Evolutionary conservation across 2,797 vertebrate species (phyloP).

Genomic region (Poecilia gillii): DNA sequence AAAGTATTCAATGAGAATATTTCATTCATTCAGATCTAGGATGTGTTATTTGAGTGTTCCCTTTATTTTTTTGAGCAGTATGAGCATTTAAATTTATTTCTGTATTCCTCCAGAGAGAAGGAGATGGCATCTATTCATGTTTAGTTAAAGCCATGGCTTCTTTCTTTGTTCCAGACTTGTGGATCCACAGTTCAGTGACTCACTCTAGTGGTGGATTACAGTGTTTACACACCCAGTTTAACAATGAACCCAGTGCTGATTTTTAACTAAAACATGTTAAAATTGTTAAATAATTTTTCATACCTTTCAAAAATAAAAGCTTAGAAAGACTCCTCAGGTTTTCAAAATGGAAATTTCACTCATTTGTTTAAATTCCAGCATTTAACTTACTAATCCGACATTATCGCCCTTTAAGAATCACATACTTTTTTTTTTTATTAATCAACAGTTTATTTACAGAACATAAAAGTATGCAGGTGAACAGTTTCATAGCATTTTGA

Average conservation of each 20-base stretch:
- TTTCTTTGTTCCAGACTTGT: not conserved
- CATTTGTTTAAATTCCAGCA: not conserved
- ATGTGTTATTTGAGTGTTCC: too few relatives aligned
- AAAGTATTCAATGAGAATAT: too few relatives aligned
- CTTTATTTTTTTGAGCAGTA: too few relatives aligned
- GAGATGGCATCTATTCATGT: too few relatives aligned
- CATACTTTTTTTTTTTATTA: slow-evolving; percentile 64
- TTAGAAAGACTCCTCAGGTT: not conserved
- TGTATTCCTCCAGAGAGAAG: not conserved
- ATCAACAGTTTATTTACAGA: slow-evolving; percentile 89
- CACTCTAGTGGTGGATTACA: slow-evolving; percentile 48
- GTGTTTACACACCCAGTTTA: not conserved
- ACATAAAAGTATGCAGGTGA: slow-evolving; percentile 81
- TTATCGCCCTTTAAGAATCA: slow-evolving; percentile 14
- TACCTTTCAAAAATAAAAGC: not conserved
- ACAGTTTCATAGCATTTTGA: slow-evolving; percentile 75
- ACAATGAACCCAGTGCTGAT: too few relatives aligned
- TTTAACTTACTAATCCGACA: too few relatives aligned
- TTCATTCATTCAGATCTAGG: too few relatives aligned
- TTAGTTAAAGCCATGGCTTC: not conserved
- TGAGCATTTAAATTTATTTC: not conserved
- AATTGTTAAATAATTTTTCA: not conserved
- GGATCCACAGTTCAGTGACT: slow-evolving; percentile 18
- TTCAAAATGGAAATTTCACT: not conserved
- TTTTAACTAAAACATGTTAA: not conserved